Evolutionary conservation across 1,140 invertebrate species (phyloP), one percentile per base, ranked within the genome.

Genomic region (Meloidogyne floridensis): DNA sequence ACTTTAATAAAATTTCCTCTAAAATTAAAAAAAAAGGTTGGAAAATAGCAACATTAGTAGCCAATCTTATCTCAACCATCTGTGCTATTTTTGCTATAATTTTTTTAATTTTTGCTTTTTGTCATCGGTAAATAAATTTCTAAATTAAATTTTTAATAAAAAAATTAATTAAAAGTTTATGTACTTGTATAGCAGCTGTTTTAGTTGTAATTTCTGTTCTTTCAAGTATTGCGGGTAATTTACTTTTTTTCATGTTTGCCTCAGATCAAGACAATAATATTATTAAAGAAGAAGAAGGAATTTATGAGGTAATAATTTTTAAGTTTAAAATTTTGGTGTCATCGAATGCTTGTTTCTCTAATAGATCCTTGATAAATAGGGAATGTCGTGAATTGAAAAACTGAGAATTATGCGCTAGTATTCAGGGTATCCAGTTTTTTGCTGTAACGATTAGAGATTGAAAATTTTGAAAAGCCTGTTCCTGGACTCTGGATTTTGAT

Each of bases 221-320:
- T 42, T 72, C 89, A 10, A 69, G 82, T 2, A 56, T 85, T 2
- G 72, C 82, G 65, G 88, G 88, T 3, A 83, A 83, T 54, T 75
- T 81, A 3, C 72, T 89, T 9, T 89, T 89, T 74, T 89, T 85
- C 69, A 82, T 84, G 71, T 89, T 83, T 69, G 89, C 88, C 8
- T 86, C 80, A 71, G 85, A 90, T 77, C 88, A 89, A 65, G 87
- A 89, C 80, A 89, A 90, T 72, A 89, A 89, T 74, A 83, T 89
- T 13, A 86, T 89, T 20, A 86, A 87, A 80, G 86, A 89, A 77
- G 88, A 89, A 65, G 88, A 89, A 42, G 89, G 87, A 18, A 85
- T 85, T 42, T 89, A 89, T 73, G 84, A 89, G 81, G 86, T 87
- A 47, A 32, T 32, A 32, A 32, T 32, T 32, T 32, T 32, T 32